Evolutionary conservation across 2,888 invertebrate species (phyloP).

Genomic region (Drosophila antonietae): DNA sequence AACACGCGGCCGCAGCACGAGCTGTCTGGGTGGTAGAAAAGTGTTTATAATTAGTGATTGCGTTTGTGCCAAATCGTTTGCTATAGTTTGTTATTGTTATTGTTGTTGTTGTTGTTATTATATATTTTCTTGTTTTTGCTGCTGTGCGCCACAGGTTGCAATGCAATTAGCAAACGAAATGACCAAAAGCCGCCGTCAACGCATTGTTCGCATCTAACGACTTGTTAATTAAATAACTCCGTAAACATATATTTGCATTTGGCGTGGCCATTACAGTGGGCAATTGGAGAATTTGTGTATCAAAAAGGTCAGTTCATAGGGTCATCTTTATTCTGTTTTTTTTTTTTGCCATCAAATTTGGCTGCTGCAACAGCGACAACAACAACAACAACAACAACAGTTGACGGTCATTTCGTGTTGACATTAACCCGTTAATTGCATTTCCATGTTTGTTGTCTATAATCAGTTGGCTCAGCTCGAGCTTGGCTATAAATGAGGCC

Average conservation of each 20-base stretch:
- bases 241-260: constrained; percentile 36
- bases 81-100: constrained; percentile 29
- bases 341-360: constrained; percentile 35
- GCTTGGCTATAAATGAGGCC: constrained; percentile 5
- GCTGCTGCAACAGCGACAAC: background rate
- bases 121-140: constrained; percentile 1
- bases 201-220: constrained; percentile 52
- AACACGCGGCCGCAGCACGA: constrained; percentile 9
- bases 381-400: background rate
- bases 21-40: background rate
- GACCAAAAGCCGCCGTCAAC: constrained; percentile 29
- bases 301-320: background rate
- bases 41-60: constrained; percentile 29
- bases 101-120: background rate
- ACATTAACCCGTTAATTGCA: constrained; percentile 78
- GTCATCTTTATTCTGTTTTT: background rate
- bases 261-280: background rate
- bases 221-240: constrained; percentile 69
- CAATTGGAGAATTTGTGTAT: too few relatives aligned
- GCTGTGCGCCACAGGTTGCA: constrained; percentile 67
- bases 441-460: constrained; percentile 71
- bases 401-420: constrained; percentile 55
- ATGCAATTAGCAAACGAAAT: constrained; percentile 67
- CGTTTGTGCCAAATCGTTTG: constrained; percentile 16
- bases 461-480: constrained; percentile 55